A percentile compares a stretch with the other conserved stretches of the same genome.
Evolutionary conservation across 1,140 invertebrate genomes (phyloP).

Genomic region (Leptinotarsa lineolata): DNA sequence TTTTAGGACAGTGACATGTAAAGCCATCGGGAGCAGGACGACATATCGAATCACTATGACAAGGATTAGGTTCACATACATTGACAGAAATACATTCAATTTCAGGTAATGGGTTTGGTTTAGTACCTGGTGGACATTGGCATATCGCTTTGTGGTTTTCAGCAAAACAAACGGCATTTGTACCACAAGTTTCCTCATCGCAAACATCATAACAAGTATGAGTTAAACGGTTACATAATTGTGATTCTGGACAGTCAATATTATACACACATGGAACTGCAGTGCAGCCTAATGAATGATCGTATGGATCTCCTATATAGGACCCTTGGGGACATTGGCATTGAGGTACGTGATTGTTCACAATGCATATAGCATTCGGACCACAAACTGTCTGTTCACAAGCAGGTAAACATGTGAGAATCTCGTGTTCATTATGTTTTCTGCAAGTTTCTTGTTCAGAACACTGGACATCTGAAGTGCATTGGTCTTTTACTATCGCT

Average conservation of each 20-base stretch:
- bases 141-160: constrained; percentile 81
- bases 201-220: constrained; percentile 84
- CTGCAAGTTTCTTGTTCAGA: constrained; percentile 77
- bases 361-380: constrained; percentile 80
- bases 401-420: constrained; percentile 69
- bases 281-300: constrained; percentile 72
- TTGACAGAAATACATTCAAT: constrained; percentile 73
- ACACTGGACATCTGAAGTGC: constrained; percentile 79
- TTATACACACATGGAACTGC: constrained; percentile 84
- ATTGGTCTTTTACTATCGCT: constrained; percentile 71
- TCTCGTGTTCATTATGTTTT: constrained; percentile 47
- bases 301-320: constrained; percentile 82
- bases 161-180: constrained; percentile 84
- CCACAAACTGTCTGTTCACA: constrained; percentile 79
- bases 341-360: constrained; percentile 84
- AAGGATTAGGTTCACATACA: constrained; percentile 76
- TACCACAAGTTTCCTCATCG: constrained; percentile 79
- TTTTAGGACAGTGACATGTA: constrained; percentile 77
- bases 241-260: constrained; percentile 75
- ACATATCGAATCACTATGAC: constrained; percentile 80
- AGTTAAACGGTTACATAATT: constrained; percentile 79
- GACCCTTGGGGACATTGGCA: constrained; percentile 86
- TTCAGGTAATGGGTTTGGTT: constrained; percentile 78
- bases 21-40: constrained; percentile 64
- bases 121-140: constrained; percentile 80